Evolutionary conservation across 2,113 vertebrate genomes (phyloP).

Genomic region (Hassar affinis): DNA sequence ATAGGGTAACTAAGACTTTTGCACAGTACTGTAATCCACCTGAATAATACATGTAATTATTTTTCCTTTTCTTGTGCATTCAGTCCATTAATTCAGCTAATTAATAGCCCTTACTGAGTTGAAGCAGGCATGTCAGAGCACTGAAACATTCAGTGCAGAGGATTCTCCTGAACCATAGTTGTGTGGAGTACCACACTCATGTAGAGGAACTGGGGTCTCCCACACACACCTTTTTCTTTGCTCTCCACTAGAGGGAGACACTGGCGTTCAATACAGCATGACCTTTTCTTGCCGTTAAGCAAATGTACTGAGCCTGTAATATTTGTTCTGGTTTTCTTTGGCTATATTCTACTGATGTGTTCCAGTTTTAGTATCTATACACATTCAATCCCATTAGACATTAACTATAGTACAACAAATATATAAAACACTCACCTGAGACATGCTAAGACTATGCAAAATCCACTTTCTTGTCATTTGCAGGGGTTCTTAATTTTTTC

Average conservation of each 20-base stretch:
- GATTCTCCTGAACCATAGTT: neutral
- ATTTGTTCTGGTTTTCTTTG: neutral
- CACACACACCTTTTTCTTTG: neutral
- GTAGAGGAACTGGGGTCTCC: neutral
- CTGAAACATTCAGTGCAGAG: neutral
- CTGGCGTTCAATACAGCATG: neutral
- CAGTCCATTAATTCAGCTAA: too few species aligned
- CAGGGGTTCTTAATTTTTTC: neutral
- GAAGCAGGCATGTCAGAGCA: neutral
- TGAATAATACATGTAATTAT: neutral
- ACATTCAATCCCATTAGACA: neutral
- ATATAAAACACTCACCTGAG: neutral
- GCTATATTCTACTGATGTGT: neutral
- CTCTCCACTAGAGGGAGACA: constrained; percentile 26
- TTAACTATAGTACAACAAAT: neutral
- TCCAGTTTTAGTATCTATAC: neutral
- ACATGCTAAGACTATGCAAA: neutral
- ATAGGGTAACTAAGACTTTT: too few species aligned
- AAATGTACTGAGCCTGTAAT: neutral
- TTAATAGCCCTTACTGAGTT: neutral
- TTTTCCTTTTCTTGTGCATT: neutral
- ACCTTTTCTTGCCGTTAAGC: neutral
- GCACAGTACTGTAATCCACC: neutral
- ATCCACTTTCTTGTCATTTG: neutral
- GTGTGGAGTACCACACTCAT: neutral